Evolutionary conservation across 2,113 vertebrate genomes (phyloP).

Genomic region (Cyanoramphus novaezelandiae): DNA sequence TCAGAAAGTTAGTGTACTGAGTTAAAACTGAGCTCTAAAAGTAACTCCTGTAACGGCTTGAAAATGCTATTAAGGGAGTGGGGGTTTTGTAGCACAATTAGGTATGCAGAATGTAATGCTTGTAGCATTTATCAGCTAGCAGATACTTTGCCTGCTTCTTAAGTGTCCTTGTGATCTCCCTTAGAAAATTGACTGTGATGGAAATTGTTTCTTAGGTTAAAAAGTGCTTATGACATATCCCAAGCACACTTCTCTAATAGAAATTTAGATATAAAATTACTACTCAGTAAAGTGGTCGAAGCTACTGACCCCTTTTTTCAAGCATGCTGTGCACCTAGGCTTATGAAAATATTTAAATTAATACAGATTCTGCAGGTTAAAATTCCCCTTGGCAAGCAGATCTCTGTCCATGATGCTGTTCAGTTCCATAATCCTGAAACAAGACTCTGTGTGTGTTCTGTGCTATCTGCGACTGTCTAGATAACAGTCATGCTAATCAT

Average conservation of each 20-base stretch:
- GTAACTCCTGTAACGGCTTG: neutral
- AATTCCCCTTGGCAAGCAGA: neutral
- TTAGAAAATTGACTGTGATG: neutral
- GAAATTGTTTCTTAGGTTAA: neutral
- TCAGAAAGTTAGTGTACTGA: neutral
- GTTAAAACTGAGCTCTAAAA: neutral
- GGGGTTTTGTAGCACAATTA: neutral
- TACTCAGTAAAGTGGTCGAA: neutral
- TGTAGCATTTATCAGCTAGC: neutral
- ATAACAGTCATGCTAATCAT: neutral
- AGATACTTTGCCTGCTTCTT: neutral
- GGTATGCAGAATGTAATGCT: neutral
- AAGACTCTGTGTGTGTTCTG: neutral
- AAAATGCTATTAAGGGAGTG: neutral
- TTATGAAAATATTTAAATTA: neutral
- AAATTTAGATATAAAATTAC: neutral
- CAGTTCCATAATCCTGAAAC: neutral
- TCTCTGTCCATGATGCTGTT: neutral
- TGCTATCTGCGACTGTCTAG: neutral
- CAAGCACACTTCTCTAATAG: neutral
- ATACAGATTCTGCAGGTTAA: neutral
- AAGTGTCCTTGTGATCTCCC: neutral
- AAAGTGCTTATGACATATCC: neutral
- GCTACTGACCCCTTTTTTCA: neutral
- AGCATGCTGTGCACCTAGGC: neutral